These are phyloP conservation scores for Poeciliopsis gracilis DNA, from an alignment of 2,797 vertebrate species.

Conservation along the genomic window DNA sequence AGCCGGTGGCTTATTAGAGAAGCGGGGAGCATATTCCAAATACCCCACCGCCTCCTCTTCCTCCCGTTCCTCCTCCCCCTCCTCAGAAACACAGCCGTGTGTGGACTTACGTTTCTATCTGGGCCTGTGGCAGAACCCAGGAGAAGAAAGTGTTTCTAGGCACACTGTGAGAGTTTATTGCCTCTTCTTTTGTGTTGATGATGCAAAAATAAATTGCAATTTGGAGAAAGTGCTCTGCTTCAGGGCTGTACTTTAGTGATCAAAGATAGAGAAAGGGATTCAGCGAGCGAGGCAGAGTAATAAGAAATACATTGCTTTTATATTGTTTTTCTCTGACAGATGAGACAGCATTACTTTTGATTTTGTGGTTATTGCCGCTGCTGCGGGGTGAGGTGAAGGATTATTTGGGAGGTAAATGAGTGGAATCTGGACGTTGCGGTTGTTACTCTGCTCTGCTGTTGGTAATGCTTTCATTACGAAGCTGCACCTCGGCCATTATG, in stretches of 20 bases:
- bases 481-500: slow-evolving; percentile 65
- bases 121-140: slow-evolving; percentile 59
- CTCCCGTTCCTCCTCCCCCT: slow-evolving; percentile 14
- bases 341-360: slow-evolving; percentile 56
- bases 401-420: slow-evolving; percentile 74
- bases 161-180: slow-evolving; percentile 64
- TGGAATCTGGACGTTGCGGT: slow-evolving; percentile 68
- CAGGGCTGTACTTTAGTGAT: slow-evolving; percentile 64
- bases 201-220: slow-evolving; percentile 74
- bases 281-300: slow-evolving; percentile 48
- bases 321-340: slow-evolving; percentile 69
- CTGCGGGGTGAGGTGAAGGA: slow-evolving; percentile 57
- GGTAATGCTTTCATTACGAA: slow-evolving; percentile 73
- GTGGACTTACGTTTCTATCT: slow-evolving; percentile 59
- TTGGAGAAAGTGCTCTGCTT: slow-evolving; percentile 67
- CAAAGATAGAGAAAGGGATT: slow-evolving; percentile 51
- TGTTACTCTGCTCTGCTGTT: slow-evolving; percentile 55
- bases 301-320: slow-evolving; percentile 74
- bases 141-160: slow-evolving; percentile 60
- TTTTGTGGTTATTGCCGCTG: slow-evolving; percentile 57
- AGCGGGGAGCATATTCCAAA: slow-evolving; percentile 77
- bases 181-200: slow-evolving; percentile 70
- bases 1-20: slow-evolving; percentile 83
- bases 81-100: slow-evolving; percentile 40
- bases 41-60: slow-evolving; percentile 23